Conservation (phyloP, 2,888 invertebrate genomes). For the Eremobia ochroleuca region DNA sequence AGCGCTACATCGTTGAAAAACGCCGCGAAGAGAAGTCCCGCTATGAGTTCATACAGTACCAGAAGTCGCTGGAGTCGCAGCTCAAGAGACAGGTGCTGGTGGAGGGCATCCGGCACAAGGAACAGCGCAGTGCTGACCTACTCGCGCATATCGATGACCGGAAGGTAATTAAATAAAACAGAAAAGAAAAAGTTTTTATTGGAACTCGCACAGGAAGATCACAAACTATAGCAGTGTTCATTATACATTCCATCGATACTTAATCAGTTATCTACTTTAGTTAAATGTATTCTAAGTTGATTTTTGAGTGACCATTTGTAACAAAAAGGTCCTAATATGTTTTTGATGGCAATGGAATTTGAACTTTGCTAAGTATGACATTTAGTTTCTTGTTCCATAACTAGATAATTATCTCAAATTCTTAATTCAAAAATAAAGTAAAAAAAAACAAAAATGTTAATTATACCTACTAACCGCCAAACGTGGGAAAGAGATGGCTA, state of each 20-base stretch:
- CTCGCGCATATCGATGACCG: constrained; percentile 78
- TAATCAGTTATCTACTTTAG: no score
- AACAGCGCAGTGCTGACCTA: constrained; percentile 75
- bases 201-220: not conserved
- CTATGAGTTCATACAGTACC: constrained; percentile 82
- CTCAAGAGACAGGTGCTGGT: constrained; percentile 72
- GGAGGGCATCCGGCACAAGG: constrained; percentile 80
- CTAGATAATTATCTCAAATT: no score
- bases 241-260: no score
- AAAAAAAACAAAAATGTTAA: not conserved
- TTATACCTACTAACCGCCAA: not conserved
- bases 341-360: no score
- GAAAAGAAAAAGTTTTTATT: not conserved
- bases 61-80: constrained; percentile 76
- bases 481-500: not conserved
- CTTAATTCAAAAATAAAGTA: not conserved
- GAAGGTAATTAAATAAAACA: constrained; percentile 73
- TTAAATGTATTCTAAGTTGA: no score
- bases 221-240: not conserved
- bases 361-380: no score
- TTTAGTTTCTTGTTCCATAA: no score
- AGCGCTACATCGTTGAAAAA: constrained; percentile 84
- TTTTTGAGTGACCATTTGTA: no score
- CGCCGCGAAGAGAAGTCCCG: constrained; percentile 83
- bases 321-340: no score